Base-by-base conservation (phyloP, 1,140 invertebrate species). In the Melitaea cinxia region DNA sequence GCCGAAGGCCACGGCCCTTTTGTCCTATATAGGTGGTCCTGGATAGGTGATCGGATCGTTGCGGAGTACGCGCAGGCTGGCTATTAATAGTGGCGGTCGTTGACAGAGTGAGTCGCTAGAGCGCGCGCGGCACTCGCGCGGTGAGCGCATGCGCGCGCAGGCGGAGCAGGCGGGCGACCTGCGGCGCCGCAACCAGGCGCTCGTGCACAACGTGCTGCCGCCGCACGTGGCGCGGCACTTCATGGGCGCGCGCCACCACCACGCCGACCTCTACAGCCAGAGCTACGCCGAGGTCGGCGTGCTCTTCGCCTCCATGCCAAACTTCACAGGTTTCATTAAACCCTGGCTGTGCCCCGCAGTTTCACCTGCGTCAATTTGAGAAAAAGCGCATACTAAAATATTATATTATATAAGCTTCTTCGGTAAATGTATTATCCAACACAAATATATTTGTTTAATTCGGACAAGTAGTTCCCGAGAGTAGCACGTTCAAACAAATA, bases 251-350 rank as follows among this genome's bases (percentile, higher is more conserved):
- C 94, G 94, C 52, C 88, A 96, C 59, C 95, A 96, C 76, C 95
- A 97, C 77, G 95, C 97, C 80, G 97, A 98, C 86, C 93, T 98
- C 10, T 98, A 98, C 92, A 97, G 96, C 57, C 96, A 98, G 85
- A 98, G 96, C 91, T 98, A 98, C 85, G 94, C 96, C 0, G 96
- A 97, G 78, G 96, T 98, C 17, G 97, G 97, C 28, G 97, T 98
- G 5, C 91, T 98, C 2, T 98, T 98, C 85, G 97, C 97, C 26
- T 97, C 97, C 45, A 98, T 98, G 97, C 97, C 97, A 33, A 98
- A 98, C 88, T 98, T 98, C 88, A 94, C 95, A 75, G 95, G 95
- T 96, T 6, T 14, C 10, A 23, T 23, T n/a, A n/a, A n/a, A n/a
- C n/a, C n/a, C n/a, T n/a, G n/a, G n/a, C n/a, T n/a, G n/a, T n/a